These are phyloP conservation scores for Microtus ochrogaster DNA, from an alignment of 2,113 vertebrate genomes.

Conservation along the genomic window DNA sequence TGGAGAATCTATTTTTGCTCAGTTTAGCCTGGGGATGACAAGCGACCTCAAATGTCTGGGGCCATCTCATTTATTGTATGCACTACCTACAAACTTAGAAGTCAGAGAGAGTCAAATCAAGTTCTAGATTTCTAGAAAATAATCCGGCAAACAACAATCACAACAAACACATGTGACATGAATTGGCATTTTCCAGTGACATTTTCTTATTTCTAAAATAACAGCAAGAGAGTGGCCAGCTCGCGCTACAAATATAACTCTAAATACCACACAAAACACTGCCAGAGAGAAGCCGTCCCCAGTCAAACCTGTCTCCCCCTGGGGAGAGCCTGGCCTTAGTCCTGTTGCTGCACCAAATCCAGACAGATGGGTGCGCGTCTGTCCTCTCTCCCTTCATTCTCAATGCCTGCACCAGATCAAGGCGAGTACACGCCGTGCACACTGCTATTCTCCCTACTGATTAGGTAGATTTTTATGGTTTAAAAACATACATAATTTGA, in stretches of 20 bases:
- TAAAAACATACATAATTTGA: not conserved
- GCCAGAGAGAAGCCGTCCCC: not conserved
- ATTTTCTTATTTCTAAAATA: conserved; percentile 50
- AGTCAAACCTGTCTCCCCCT: not conserved
- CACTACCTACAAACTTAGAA: conserved; percentile 6
- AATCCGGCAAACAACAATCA: conserved; percentile 8
- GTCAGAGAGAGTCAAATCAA: conserved; percentile 33
- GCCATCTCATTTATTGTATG: not conserved
- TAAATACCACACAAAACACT: not conserved
- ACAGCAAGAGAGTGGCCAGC: not conserved
- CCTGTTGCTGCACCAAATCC: not conserved
- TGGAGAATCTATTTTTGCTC: conserved; percentile 40
- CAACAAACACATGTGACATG: not conserved
- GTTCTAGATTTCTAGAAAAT: conserved; percentile 11
- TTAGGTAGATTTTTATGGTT: not conserved
- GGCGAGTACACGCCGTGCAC: not conserved
- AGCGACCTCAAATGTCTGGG: not conserved
- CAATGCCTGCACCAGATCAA: not conserved
- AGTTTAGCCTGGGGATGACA: not conserved
- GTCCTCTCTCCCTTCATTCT: not conserved
- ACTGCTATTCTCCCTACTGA: not conserved
- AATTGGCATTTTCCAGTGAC: not conserved
- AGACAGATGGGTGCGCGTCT: not conserved
- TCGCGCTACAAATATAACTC: not conserved
- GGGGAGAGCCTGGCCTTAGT: fast-evolving